Percentiles rank a stretch among this genome's conserved stretches.
phyloP scores from a whole-genome alignment of 2,797 vertebrate species.

The Eleutherodactylus coqui region DNA sequence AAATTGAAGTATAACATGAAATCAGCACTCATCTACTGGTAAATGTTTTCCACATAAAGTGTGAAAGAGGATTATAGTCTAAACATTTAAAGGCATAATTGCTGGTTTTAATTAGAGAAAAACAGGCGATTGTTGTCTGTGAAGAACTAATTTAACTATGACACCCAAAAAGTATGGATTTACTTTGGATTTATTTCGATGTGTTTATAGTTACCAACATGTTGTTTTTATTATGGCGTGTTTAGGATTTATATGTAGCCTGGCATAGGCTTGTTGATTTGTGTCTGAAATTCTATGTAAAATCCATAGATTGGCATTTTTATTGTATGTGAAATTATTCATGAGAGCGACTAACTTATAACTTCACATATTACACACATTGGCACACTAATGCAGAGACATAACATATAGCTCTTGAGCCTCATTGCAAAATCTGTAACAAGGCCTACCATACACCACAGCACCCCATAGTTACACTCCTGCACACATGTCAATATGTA shows the following conservation, averaged over 20 bases:
- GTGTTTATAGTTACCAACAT: constrained; percentile 59
- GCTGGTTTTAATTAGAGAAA: constrained; percentile 61
- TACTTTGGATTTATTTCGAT: constrained; percentile 56
- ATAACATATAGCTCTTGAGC: no score
- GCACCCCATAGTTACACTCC: not conserved
- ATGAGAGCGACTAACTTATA: not conserved
- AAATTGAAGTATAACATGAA: constrained; percentile 66
- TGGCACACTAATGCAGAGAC: no score
- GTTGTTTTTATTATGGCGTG: constrained; percentile 48
- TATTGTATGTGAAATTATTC: constrained; percentile 30
- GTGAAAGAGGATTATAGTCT: constrained; percentile 62
- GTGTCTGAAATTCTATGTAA: constrained; percentile 34
- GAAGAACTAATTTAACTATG: constrained; percentile 52
- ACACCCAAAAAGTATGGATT: constrained; percentile 51
- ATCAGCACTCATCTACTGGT: constrained; percentile 64
- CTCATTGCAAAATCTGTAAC: no score
- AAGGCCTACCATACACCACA: no score
- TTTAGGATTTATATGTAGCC: constrained; percentile 19
- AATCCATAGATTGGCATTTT: constrained; percentile 32
- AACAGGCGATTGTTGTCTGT: constrained; percentile 62
- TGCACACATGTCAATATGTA: no score
- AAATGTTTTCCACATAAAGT: constrained; percentile 61
- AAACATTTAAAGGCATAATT: constrained; percentile 62
- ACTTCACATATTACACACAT: not conserved
- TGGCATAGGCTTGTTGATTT: constrained; percentile 9